Evolutionary conservation across 2,113 vertebrate genomes (phyloP).

Genomic region (Tiliqua scincoides): DNA sequence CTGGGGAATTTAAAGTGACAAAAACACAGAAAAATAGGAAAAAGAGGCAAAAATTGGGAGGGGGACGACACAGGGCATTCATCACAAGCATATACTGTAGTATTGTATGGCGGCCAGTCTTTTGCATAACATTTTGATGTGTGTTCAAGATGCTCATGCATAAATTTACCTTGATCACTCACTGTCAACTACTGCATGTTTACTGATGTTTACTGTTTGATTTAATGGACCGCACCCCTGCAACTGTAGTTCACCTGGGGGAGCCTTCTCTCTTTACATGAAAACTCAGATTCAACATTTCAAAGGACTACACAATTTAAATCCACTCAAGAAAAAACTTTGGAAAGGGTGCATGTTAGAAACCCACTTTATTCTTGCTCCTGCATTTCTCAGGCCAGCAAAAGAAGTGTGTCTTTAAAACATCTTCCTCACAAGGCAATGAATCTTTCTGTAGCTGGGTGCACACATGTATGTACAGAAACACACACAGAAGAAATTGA

Average conservation of each 20-base stretch:
- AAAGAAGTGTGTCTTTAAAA: slow-evolving; percentile 67
- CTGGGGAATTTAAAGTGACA: no score
- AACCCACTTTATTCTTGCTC: slow-evolving; percentile 10
- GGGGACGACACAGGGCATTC: no score
- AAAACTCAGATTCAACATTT: background rate
- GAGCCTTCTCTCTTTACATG: background rate
- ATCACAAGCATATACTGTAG: background rate
- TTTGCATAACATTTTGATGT: background rate
- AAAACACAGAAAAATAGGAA: no score
- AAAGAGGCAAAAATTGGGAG: no score
- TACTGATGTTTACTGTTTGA: background rate
- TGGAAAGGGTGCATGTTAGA: background rate
- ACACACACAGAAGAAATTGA: slow-evolving; percentile 55
- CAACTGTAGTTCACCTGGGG: background rate
- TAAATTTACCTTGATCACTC: background rate
- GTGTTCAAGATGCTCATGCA: no score
- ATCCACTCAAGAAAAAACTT: slow-evolving; percentile 26
- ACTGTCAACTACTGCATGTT: background rate
- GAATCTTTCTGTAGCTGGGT: slow-evolving; percentile 53
- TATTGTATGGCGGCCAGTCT: background rate
- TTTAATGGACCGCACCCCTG: background rate
- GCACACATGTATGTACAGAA: background rate
- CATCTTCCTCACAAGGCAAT: slow-evolving; percentile 57
- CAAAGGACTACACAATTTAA: slow-evolving; percentile 34
- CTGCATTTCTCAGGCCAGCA: slow-evolving; percentile 35